Evolutionary conservation across 2,888 invertebrate genomes (phyloP), one percentile per base, ranked within the genome.

Genomic region (Pandemis corylana): DNA sequence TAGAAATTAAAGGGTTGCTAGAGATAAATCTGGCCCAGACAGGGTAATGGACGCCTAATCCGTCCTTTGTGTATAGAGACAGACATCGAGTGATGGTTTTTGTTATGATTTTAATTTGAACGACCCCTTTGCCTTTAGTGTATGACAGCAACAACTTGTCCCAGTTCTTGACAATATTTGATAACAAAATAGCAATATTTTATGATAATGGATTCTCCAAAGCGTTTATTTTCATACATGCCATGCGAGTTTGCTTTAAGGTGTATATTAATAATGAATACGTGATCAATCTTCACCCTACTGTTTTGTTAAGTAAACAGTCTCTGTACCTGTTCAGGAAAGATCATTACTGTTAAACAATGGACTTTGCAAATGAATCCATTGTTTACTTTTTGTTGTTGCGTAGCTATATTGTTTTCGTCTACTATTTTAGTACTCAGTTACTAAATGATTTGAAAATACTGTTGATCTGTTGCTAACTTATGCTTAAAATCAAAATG

Each of bases 341-440:
- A 83, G 79, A 82, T 83, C 81, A 82, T 81, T 82, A 81, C 78
- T 79, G 81, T 79, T 80, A 76, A 84, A 87, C 87, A 87, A 87
- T 86, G 80, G 83, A 78, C 79, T 78, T 79, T 78, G 82, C 81
- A 81, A 82, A 82, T 79, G 83, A 82, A 81, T 78, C 81, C 78
- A 86, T 86, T 85, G 83, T 85, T 83, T 78, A 74, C 51, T 66
- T 80, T 77, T 77, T 76, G 76, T 79, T 77, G 77, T 77, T 78
- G 76, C 74, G 77, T 74, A 72, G 59, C 42, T 56, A 63, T 75
- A 71, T 67, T 75, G 75, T 70, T 75, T 62, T 61, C 56, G n/a
- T 63, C 28, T 36, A 56, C 53, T 63, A 59, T 59, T 46, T 44
- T 20, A 7, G 61, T 69, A 61, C 53, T 53, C 15, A 66, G 49